Percentiles rank a stretch among this genome's conserved stretches.
These are phyloP conservation scores for Rhodeus uyekii DNA, from an alignment of 2,797 vertebrate genomes.

Conservation along the genomic window DNA sequence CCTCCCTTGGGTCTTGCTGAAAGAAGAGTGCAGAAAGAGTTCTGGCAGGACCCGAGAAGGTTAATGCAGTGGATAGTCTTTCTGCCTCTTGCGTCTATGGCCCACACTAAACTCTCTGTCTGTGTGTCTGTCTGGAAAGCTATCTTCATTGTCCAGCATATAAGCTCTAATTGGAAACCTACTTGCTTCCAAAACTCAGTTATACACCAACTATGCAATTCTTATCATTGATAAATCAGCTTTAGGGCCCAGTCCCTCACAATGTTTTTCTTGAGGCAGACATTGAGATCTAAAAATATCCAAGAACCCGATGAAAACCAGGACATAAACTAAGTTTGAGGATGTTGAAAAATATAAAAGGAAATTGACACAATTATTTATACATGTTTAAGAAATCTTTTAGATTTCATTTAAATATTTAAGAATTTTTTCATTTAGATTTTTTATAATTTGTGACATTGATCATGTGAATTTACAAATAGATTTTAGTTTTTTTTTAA, in stretches of 20 bases:
- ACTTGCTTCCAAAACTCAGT: background rate
- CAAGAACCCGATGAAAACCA: background rate
- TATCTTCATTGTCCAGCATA: background rate
- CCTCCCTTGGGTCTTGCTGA: conserved; percentile 97
- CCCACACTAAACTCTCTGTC: conserved; percentile 68
- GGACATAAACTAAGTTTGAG: background rate
- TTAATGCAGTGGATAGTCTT: conserved; percentile 99
- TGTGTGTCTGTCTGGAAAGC: conserved; percentile 22
- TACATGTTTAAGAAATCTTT: background rate
- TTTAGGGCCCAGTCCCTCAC: background rate
- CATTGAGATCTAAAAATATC: background rate
- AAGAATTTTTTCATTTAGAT: background rate
- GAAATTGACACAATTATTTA: background rate
- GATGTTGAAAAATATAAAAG: background rate
- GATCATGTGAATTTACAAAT: background rate
- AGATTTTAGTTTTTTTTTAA: no score
- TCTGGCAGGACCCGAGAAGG: conserved; percentile 87
- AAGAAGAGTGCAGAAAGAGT: conserved; percentile 96
- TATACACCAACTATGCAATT: background rate
- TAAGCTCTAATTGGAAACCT: conserved; percentile 5
- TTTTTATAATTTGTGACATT: background rate
- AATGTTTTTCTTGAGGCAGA: background rate
- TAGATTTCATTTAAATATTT: background rate
- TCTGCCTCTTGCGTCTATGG: conserved; percentile 76
- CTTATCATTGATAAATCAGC: background rate